Evolutionary conservation across 2,113 vertebrate genomes (phyloP), one percentile per base, ranked within the genome.

Genomic region (Apodemus sylvaticus): DNA sequence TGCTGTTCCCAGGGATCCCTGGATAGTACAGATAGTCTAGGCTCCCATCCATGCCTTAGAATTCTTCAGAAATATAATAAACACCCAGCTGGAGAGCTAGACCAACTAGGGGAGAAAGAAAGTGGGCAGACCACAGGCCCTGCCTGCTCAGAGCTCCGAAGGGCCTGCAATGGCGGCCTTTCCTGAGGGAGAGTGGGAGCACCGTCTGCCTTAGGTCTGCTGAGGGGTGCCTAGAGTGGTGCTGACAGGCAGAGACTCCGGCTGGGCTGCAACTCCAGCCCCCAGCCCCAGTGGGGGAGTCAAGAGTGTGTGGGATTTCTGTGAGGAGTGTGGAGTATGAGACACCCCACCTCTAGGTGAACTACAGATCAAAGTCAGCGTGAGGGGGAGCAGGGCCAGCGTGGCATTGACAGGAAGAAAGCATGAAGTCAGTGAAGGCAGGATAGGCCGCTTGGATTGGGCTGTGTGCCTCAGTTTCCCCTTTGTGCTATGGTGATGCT

Each of bases 331-430:
- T 55, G 17, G 85, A 45, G 2, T 3, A 10, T 11, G 58, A 58
- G 64, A 68, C 85, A 24, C 89, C 17, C 53, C 58, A 20, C 48
- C 51, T 86, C 51, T 85, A 74, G 96, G 93, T 94, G 90, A 77
- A 85, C 51, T 17, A 64, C 79, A 88, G 94, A 95, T 97, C 94
- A 86, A 96, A 97, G 95, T 34, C 48, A 3, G 34, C n/a, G 64
- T 60, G 66, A 85, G 53, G 31, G 34, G 70, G 29, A 60, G 55
- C 26, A 81, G 9, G 39, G 71, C 58, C 66, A 66, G 60, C 29
- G 31, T 20, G 5, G 6, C 34, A 10, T 20, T 39, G 55, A 93
- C 26, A 3, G 51, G 14, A 0, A 0, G 10, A 5, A 53, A 36
- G 20, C 9, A 17, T 39, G 39, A 60, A 36, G 19, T 20, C 29